Base-by-base conservation (phyloP, 1,140 invertebrate genomes). In the Venustaconcha ellipsiformis region DNA sequence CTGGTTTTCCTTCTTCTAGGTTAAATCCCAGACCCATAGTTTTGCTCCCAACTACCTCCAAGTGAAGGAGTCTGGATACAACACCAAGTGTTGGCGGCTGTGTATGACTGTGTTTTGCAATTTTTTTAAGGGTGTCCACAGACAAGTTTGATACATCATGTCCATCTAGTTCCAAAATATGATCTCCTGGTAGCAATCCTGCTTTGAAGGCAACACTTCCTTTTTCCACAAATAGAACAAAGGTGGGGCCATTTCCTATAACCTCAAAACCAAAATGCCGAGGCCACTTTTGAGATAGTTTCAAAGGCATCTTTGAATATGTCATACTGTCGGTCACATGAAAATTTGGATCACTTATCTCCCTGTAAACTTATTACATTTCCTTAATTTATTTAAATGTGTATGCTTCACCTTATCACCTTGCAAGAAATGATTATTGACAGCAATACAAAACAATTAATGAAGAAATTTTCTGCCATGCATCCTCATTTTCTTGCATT, bases 231-330 rank as follows among this genome's bases (percentile, higher is more conserved):
- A 71, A 78, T 37, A 84, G 72, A 14, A 90, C 87, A 78, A 87
- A 90, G 71, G 82, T 79, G 17, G 89, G 89, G 11, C 88, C 88
- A 37, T 82, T 63, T 5, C 89, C 89, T 64, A 83, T 83, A 58
- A 90, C 87, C 56, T 87, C 82, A 80, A 90, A 90, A 37, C 89
- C 89, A 78, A 80, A 90, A 18, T 77, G 66, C 67, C 86, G 83
- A 14, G 89, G 89, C 89, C 89, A 90, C 62, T 86, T 85, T 48
- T 70, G 64, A 37, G 80, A 74, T 1, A 18, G 17, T 67, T 76
- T 81, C 15, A 84, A 66, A 18, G 84, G 86, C 86, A 87, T 87
- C 67, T 74, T 82, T 64, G 60, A 70, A 72, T 17, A 69, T 37
- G 70, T 80, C 74, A 77, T 76, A 56, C 18, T 78, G 48, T 23